A percentile compares a stretch with the other conserved stretches of the same genome.
Conservation (phyloP, 2,797 vertebrate species). For the Poeciliopsis gracilis region DNA sequence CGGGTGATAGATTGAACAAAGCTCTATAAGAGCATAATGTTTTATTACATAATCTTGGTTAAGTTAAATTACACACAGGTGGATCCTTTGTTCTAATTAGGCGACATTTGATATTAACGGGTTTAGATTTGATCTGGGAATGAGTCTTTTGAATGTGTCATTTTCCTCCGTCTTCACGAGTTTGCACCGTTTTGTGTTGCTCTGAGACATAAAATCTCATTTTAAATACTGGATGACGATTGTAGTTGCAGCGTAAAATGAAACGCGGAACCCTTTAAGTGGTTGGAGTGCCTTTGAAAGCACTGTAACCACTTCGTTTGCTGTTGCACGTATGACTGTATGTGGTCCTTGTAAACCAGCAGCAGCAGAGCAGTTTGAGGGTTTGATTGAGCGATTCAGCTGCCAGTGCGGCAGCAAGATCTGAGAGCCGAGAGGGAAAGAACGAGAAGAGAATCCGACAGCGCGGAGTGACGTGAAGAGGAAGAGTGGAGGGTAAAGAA, state of each 20-base stretch:
- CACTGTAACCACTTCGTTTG: constrained; percentile 3
- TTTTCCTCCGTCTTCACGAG: background rate
- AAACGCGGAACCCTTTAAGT: background rate
- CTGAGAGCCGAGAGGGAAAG: background rate
- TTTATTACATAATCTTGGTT: background rate
- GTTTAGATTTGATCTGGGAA: background rate
- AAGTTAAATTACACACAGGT: background rate
- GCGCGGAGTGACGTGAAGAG: background rate
- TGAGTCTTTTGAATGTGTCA: background rate
- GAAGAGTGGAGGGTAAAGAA: constrained; percentile 10
- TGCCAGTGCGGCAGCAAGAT: constrained; percentile 9
- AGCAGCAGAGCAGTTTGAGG: constrained; percentile 23
- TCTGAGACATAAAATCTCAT: background rate
- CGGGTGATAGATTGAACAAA: background rate
- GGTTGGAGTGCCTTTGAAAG: background rate
- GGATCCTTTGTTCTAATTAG: background rate
- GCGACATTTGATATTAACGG: background rate
- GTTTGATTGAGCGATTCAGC: constrained; percentile 18
- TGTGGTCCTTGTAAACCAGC: background rate
- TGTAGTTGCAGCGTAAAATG: background rate
- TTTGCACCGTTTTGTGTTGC: background rate
- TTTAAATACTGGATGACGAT: background rate
- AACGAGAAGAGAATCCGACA: constrained; percentile 6
- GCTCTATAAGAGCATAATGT: background rate
- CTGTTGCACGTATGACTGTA: background rate